Conservation (phyloP, 2,888 invertebrate species). For the Phortica magna region DNA sequence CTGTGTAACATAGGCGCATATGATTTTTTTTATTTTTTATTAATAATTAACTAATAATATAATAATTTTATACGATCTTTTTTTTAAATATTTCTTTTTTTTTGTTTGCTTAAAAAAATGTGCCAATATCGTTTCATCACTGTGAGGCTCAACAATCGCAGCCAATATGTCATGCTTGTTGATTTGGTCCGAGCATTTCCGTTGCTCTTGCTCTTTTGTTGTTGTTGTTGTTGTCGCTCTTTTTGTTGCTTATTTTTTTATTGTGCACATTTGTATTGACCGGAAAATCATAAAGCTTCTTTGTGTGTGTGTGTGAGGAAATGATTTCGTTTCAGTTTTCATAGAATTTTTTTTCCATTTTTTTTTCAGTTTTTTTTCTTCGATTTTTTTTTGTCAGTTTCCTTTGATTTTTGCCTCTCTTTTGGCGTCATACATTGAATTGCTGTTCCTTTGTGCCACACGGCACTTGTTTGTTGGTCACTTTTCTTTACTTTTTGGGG, state of each 20-base stretch:
- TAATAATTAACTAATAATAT: no score
- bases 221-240: neutral
- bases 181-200: neutral
- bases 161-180: conserved; percentile 29
- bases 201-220: neutral
- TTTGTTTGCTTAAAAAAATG: no score
- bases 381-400: neutral
- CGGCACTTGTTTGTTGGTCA: conserved; percentile 16
- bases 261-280: conserved; percentile 62
- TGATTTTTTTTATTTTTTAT: no score
- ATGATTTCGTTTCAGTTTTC: neutral
- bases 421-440: neutral
- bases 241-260: neutral
- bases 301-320: conserved; percentile 30
- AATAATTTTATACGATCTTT: no score
- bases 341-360: neutral
- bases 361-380: neutral
- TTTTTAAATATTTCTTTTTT: no score
- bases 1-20: no score
- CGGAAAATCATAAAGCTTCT: conserved; percentile 73
- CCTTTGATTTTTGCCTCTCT: neutral
- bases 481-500: neutral
- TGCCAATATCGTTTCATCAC: neutral
- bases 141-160: neutral
- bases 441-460: neutral